A percentile compares a stretch with the other conserved stretches of the same genome.
Conservation (phyloP, 2,797 vertebrate species). For the Rhyacichthys aspro region DNA sequence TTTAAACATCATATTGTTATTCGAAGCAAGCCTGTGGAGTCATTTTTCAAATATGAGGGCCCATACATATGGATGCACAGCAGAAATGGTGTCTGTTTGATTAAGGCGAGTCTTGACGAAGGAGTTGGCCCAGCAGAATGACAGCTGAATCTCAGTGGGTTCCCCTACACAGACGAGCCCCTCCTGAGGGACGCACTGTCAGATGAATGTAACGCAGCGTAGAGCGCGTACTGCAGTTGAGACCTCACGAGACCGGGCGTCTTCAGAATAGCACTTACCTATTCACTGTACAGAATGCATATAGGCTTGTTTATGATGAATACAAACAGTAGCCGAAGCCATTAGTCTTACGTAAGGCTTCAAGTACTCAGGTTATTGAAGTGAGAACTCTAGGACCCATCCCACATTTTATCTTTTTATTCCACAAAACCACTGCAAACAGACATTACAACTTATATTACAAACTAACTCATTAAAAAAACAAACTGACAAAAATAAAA, state of each 20-base stretch:
- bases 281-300: conserved; percentile 46
- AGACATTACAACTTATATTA: too few relatives aligned
- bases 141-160: conserved; percentile 58
- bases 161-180: conserved; percentile 56
- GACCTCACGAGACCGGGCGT: conserved; percentile 30
- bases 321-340: conserved; percentile 42
- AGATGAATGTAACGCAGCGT: conserved; percentile 64
- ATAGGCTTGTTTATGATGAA: conserved; percentile 56
- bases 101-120: conserved; percentile 63
- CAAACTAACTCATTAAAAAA: too few relatives aligned
- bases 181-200: conserved; percentile 56
- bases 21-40: conserved; percentile 33
- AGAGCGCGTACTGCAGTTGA: conserved; percentile 29
- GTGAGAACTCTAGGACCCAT: too few relatives aligned
- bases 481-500: too few relatives aligned
- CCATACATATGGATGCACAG: conserved; percentile 51
- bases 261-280: conserved; percentile 55
- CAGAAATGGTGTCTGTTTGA: conserved; percentile 52
- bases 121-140: conserved; percentile 46
- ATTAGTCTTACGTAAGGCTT: too few relatives aligned
- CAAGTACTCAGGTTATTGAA: too few relatives aligned
- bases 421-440: too few relatives aligned
- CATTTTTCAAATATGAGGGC: conserved; percentile 36
- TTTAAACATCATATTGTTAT: conserved; percentile 43
- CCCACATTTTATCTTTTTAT: too few relatives aligned